Percentiles rank a stretch among this genome's conserved stretches.
These are phyloP conservation scores for Dicentrarchus labrax DNA, from an alignment of 2,113 vertebrate species.

Conservation along the genomic window DNA sequence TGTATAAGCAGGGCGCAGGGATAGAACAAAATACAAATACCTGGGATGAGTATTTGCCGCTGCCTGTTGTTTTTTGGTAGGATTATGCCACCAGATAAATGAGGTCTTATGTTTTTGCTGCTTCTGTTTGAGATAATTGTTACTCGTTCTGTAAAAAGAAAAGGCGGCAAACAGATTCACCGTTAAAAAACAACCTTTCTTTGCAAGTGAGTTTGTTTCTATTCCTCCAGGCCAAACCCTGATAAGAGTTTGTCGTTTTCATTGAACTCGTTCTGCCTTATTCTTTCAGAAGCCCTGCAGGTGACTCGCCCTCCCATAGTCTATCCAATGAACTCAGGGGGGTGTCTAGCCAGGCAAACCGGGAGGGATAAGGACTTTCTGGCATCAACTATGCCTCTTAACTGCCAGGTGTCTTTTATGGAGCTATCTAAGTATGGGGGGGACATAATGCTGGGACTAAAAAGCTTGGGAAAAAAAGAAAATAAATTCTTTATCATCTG, in stretches of 20 bases:
- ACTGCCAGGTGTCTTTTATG: slow-evolving; percentile 68
- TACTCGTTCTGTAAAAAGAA: slow-evolving; percentile 2
- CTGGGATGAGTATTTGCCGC: slow-evolving; percentile 23
- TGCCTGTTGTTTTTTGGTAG: slow-evolving; percentile 5
- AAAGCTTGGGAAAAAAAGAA: slow-evolving; percentile 35
- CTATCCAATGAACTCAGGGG: slow-evolving; percentile 64
- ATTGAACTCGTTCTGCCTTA: slow-evolving; percentile 40
- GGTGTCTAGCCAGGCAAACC: slow-evolving; percentile 48
- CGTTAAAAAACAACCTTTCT: slow-evolving; percentile 68
- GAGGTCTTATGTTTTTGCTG: neutral
- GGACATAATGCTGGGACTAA: slow-evolving; percentile 24
- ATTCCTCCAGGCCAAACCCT: slow-evolving; percentile 61
- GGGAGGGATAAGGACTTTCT: slow-evolving; percentile 53
- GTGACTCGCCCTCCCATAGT: slow-evolving; percentile 55
- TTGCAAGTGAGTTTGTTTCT: slow-evolving; percentile 66
- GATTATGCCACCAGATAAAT: slow-evolving; percentile 39
- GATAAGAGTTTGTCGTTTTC: slow-evolving; percentile 69
- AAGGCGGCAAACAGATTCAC: slow-evolving; percentile 28
- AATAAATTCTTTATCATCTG: slow-evolving; percentile 42
- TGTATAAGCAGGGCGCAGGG: neutral
- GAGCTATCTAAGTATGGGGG: slow-evolving; percentile 53
- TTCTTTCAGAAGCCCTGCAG: slow-evolving; percentile 66
- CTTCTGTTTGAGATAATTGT: slow-evolving; percentile 36
- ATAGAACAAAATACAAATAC: slow-evolving; percentile 44
- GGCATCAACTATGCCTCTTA: slow-evolving; percentile 52